Base-by-base conservation (phyloP, 2,113 vertebrate species). In the Pseudopodoces humilis region DNA sequence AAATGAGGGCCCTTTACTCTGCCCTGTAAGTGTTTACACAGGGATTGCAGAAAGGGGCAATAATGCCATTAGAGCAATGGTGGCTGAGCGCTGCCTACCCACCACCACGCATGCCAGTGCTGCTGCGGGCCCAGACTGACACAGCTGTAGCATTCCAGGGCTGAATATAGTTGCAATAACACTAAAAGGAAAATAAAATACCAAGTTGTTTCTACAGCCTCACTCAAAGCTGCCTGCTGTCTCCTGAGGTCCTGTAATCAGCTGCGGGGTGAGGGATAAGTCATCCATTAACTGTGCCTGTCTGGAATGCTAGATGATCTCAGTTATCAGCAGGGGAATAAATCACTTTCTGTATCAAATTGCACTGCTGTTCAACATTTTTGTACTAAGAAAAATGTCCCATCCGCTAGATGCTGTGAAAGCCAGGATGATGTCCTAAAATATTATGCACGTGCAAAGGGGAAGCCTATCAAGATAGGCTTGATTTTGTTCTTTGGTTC, bases 251-350 rank as follows among this genome's bases (percentile, higher is more conserved):
- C 84, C 64, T 46, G 86, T 96, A 93, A 97, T 94, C 83, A 87
- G 97, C 92, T 94, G 92, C 75, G 1, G 41, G 91, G 91, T 55
- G 43, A 91, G 90, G 96, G 93, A 83, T 97, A 98, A 97, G 96
- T 96, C 97, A 98, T 97, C 98, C 96, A 98, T 98, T 98, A 98
- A 97, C 96, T 90, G 86, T 83, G 95, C 93, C 37, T 84, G 94
- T 96, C 92, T 93, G 97, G 96, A 97, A 97, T 85, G 88, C 95
- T 94, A 90, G 95, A 94, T 97, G 96, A 98, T 97, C 97, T 98
- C 96, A 97, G 96, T 83, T 97, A 97, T 97, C 97, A 97, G 72
- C 97, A 93, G 83, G 97, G 92, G 96, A 97, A 97, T 97, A 96
- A 96, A 98, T 98, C 95, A 96, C 90, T 94, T 93, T 95, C 91